Evolutionary conservation across 2,113 vertebrate genomes (phyloP).

Genomic region (Microcebus lehilahytsara): DNA sequence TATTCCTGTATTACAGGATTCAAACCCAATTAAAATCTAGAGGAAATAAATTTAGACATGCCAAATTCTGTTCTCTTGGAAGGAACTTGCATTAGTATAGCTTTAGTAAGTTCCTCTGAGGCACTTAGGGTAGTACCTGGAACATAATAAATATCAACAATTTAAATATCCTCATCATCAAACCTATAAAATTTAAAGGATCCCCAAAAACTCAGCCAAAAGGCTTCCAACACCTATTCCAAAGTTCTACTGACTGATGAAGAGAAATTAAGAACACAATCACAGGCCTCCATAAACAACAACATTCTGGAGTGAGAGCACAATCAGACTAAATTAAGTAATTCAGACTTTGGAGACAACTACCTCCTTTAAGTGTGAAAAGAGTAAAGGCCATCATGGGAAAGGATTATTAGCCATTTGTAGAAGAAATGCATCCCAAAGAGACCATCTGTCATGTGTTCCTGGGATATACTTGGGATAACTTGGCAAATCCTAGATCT

Average conservation of each 20-base stretch:
- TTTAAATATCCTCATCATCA: not conserved
- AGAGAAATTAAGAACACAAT: not conserved
- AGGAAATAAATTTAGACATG: not conserved
- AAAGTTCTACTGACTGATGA: not conserved
- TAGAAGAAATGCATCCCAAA: not conserved
- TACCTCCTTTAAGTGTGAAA: not conserved
- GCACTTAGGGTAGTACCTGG: not conserved
- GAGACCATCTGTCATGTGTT: not conserved
- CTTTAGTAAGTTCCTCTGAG: not conserved
- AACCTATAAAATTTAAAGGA: not conserved
- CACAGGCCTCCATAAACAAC: not conserved
- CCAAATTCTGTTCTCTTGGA: not conserved
- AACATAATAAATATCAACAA: not conserved
- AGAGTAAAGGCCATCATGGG: not conserved
- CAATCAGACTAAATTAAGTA: not conserved
- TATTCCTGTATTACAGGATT: not conserved
- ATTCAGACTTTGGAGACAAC: not conserved
- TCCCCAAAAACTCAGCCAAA: not conserved
- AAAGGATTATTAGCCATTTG: not conserved
- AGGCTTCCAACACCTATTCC: not conserved
- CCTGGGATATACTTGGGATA: not conserved
- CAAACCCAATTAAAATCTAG: not conserved
- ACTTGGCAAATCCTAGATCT: not conserved
- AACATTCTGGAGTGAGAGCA: not conserved
- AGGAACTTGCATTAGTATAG: not conserved